phyloP scores from a whole-genome alignment of 2,888 invertebrate genomes.

The Eurois occulta region DNA sequence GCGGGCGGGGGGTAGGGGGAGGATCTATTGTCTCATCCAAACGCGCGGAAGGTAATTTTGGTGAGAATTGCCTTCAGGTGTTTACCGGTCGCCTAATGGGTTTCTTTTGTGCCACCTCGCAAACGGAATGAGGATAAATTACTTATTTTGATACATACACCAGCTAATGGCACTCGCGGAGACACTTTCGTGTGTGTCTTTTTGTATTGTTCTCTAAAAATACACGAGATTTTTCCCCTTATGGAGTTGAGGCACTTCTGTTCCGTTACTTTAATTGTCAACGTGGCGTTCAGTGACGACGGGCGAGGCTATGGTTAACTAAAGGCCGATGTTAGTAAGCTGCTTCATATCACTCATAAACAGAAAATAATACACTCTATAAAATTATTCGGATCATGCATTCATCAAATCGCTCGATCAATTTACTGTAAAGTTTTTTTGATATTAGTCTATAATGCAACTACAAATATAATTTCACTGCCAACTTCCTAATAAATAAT shows the following conservation, averaged over 20 bases:
- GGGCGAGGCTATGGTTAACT: not conserved
- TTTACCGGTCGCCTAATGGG: slow-evolving; percentile 66
- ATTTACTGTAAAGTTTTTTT: not conserved
- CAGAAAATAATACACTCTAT: too few relatives aligned
- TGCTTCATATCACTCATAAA: not conserved
- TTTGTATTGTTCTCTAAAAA: not conserved
- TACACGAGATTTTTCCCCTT: not conserved
- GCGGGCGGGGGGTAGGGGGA: not conserved
- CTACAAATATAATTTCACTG: slow-evolving; percentile 5
- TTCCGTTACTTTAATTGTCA: not conserved
- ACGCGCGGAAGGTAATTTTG: slow-evolving; percentile 63
- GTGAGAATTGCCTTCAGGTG: slow-evolving; percentile 65
- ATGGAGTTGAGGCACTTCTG: not conserved
- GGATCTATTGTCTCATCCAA: slow-evolving; percentile 56
- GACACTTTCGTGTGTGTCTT: slow-evolving; percentile 22
- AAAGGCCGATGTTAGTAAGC: not conserved
- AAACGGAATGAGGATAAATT: slow-evolving; percentile 60
- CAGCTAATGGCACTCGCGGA: slow-evolving; percentile 43
- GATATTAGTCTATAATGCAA: not conserved
- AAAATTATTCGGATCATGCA: not conserved
- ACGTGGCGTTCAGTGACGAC: not conserved
- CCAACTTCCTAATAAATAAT: slow-evolving; percentile 8
- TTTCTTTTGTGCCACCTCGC: slow-evolving; percentile 63
- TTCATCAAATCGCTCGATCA: not conserved
- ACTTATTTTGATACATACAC: slow-evolving; percentile 59